These are phyloP conservation scores for Camponotus fellah DNA, from an alignment of 2,888 invertebrate species.

Conservation along the genomic window DNA sequence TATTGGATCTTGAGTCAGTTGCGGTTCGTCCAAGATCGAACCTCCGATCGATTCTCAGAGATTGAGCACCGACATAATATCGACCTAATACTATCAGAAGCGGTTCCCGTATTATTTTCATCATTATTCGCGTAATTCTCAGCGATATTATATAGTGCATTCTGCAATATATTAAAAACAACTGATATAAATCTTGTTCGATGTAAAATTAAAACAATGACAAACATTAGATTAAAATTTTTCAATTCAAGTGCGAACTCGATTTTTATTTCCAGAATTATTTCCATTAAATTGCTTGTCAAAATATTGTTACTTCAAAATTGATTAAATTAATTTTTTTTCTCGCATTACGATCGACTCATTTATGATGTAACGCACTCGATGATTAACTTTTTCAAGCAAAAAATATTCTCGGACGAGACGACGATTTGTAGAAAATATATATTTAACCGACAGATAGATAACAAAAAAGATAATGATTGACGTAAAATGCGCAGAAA, in stretches of 20 bases:
- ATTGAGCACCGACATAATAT: conserved; percentile 56
- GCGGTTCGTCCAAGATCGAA: conserved; percentile 57
- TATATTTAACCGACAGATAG: not conserved
- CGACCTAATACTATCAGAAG: conserved; percentile 2
- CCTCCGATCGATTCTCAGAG: conserved; percentile 58
- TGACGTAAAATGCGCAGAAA: not conserved
- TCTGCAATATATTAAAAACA: not conserved
- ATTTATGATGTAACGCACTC: not conserved
- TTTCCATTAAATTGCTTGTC: conserved; percentile 6
- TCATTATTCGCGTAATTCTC: conserved; percentile 6
- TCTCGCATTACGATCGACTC: not conserved
- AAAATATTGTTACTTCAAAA: not conserved
- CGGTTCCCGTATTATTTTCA: not conserved
- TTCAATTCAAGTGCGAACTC: not conserved
- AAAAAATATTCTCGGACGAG: conserved; percentile 13
- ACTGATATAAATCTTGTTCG: not conserved
- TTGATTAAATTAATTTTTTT: not conserved
- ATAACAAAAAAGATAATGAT: not conserved
- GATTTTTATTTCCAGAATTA: not conserved
- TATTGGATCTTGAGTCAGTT: conserved; percentile 46
- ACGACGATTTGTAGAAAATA: not conserved
- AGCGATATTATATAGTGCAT: not conserved
- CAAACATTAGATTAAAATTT: not conserved
- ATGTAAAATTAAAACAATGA: not conserved
- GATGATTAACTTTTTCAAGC: not conserved